Evolutionary conservation across 2,888 invertebrate genomes (phyloP).

Genomic region (Drosophila rellima): DNA sequence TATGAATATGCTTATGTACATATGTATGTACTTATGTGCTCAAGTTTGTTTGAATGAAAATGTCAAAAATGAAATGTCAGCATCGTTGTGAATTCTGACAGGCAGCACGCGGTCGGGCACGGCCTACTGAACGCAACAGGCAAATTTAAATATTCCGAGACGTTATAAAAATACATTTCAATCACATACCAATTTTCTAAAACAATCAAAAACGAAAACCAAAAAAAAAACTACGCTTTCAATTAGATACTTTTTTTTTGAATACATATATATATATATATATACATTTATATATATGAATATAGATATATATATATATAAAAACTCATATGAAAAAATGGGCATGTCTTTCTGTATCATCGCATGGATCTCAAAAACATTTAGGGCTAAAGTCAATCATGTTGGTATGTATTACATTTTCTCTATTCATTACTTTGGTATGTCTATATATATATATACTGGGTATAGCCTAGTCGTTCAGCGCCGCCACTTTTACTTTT

Average conservation of each 20-base stretch:
- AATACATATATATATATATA: conserved; percentile 4
- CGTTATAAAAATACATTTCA: conserved; percentile 27
- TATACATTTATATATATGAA: not conserved
- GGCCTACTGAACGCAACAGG: conserved; percentile 21
- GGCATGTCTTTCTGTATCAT: conserved; percentile 14
- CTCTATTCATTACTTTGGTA: not conserved
- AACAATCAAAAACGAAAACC: conserved; percentile 35
- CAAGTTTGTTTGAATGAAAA: not conserved
- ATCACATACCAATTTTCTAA: conserved; percentile 26
- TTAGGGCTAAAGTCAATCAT: conserved; percentile 10
- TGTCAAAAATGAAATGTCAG: conserved; percentile 27
- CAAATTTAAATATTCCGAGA: conserved; percentile 12
- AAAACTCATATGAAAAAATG: conserved; percentile 13
- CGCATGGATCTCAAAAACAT: conserved; percentile 17
- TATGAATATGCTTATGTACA: not conserved
- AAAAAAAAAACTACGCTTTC: conserved; percentile 13
- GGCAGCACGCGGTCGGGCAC: conserved; percentile 62
- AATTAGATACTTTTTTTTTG: conserved; percentile 29
- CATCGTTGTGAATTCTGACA: conserved; percentile 52
- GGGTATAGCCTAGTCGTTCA: conserved; percentile 24
- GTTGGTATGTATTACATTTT: conserved; percentile 9
- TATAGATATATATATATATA: conserved; percentile 1
- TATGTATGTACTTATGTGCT: not conserved
- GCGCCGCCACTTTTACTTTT: conserved; percentile 35
- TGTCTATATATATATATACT: not conserved